These are phyloP conservation scores for Podiceps cristatus DNA, from an alignment of 2,113 vertebrate species.

Conservation along the genomic window DNA sequence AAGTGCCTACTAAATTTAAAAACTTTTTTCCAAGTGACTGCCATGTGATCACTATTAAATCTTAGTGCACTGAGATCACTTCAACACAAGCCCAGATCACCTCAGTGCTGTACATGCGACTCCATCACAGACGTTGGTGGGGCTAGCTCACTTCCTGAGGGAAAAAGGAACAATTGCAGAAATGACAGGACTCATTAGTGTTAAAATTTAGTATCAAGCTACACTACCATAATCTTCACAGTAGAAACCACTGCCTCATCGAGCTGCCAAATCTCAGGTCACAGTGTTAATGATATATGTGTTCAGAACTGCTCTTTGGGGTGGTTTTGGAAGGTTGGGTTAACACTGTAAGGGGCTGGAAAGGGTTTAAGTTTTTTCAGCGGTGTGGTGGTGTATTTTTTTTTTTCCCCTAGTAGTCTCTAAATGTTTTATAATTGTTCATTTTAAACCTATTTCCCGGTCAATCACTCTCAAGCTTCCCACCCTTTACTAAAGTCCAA, in stretches of 20 bases:
- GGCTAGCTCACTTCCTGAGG: not conserved
- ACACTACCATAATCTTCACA: not conserved
- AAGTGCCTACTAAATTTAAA: not conserved
- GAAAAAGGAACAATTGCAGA: not conserved
- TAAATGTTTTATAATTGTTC: constrained; percentile 31
- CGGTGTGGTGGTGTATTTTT: not conserved
- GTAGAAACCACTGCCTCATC: not conserved
- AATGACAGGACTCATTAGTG: not conserved
- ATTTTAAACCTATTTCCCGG: constrained; percentile 42
- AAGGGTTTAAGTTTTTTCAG: not conserved
- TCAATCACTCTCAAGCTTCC: constrained; percentile 31
- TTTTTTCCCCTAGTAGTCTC: not conserved
- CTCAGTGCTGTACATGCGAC: fast-evolving
- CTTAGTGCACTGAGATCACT: not conserved
- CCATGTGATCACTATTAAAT: not conserved
- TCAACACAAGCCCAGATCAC: not conserved
- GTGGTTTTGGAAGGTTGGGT: not conserved
- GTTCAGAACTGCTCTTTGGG: not conserved
- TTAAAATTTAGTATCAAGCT: not conserved
- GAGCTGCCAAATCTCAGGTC: constrained; percentile 16
- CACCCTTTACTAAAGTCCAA: constrained; percentile 44
- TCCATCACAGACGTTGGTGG: not conserved
- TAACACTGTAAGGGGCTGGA: not conserved
- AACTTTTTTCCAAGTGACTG: fast-evolving
- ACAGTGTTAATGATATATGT: not conserved